Base-by-base conservation (phyloP, 1,140 invertebrate species). In the Macrotrachela quadricornifera region DNA sequence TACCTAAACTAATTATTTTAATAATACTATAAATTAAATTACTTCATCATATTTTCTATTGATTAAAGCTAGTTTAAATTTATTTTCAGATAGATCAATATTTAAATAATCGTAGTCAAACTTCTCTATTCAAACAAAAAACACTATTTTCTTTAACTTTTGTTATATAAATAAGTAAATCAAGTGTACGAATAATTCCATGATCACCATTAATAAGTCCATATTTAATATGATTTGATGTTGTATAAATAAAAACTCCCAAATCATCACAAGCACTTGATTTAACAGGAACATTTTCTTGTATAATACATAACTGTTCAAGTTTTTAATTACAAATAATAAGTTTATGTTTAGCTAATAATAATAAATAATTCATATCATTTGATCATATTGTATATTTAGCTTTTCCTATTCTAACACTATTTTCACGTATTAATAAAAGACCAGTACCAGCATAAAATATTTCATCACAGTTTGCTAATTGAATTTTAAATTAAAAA, bases 361-460 rank as follows among this genome's bases (percentile, higher is more conserved):
- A 70, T 0, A 92, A 90, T 0, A 96, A 85, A 59, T 86, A 76
- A 0, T 80, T 79, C 86, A 96, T 94, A 64, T 97, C 88, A 10
- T 76, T 71, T 1, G 90, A 91, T 92, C 92, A 99, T 10, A 95
- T 78, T 0, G 95, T 90, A 68, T 92, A 90, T 50, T 88, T 81
- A 60, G 87, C 88, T 69, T 92, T 91, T 14, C 82, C 73, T 36
- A 88, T 77, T 74, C 91, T 92, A 12, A 87, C 77, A 65, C 75
- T 69, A 16, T 78, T 65, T 64, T 95, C 91, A 15, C 86, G 77
- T 13, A 96, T 70, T 3, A 99, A 69, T 12, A 97, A 71, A 80
- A 91, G 88, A 14, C 91, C 91, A 9, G 90, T 95, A 12, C 92
- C 91, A 42, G 91, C 92, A 70, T 92, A 95, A 72, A 95, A 97